Percentiles rank a stretch among this genome's conserved stretches.
Conservation (phyloP, 2,113 vertebrate genomes). For the Falcunculus frontatus region DNA sequence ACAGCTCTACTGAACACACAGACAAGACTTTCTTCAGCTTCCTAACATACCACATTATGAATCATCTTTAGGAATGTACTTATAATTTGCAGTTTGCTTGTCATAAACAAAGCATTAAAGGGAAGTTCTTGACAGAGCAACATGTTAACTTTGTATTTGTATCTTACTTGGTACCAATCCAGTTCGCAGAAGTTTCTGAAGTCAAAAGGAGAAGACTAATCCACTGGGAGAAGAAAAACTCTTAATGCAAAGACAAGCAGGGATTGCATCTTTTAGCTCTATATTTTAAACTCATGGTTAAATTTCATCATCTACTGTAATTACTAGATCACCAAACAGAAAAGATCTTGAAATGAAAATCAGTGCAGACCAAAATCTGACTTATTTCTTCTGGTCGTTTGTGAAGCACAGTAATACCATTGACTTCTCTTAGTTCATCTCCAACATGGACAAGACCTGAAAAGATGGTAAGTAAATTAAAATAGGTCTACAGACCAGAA, state of each 20-base stretch:
- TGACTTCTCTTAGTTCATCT: constrained; percentile 93
- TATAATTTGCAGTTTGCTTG: neutral
- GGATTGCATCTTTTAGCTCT: neutral
- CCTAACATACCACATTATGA: neutral
- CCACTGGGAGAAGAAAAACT: constrained; percentile 3
- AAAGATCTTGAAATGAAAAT: neutral
- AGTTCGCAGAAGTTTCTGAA: neutral
- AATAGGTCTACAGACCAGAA: neutral
- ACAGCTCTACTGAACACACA: neutral
- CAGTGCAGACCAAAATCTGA: constrained; percentile 87
- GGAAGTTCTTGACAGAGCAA: neutral
- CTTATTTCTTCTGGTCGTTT: constrained; percentile 94
- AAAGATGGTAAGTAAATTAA: constrained; percentile 23
- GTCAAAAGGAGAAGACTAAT: constrained; percentile 3
- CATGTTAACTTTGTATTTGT: neutral
- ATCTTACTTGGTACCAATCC: neutral
- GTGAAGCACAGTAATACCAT: constrained; percentile 86
- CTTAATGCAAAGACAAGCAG: neutral
- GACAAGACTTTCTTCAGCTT: neutral
- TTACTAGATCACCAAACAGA: neutral
- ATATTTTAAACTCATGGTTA: neutral
- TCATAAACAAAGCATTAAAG: neutral
- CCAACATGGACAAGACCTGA: constrained; percentile 93
- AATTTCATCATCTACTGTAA: neutral
- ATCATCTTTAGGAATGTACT: neutral